phyloP scores from a whole-genome alignment of 2,888 invertebrate species.

The Drosophila putrida region DNA sequence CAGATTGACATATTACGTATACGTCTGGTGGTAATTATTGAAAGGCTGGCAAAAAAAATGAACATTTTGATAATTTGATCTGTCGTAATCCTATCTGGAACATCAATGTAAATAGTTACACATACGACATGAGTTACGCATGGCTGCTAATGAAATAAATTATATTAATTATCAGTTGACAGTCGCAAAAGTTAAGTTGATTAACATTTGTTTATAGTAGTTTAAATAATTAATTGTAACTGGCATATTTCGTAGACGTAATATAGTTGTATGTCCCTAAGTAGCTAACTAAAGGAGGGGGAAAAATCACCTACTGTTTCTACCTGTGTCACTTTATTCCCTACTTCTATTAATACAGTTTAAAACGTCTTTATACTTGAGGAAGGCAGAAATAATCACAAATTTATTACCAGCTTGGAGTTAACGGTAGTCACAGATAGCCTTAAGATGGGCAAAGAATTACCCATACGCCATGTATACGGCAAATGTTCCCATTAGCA shows the following conservation, averaged over 20 bases:
- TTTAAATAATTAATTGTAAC: no score
- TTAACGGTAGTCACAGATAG: not conserved
- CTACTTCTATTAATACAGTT: no score
- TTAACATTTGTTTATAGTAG: not conserved
- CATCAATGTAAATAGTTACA: not conserved
- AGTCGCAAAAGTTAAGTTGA: slow-evolving; percentile 2
- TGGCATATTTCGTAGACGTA: no score
- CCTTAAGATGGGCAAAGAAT: not conserved
- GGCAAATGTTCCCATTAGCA: not conserved
- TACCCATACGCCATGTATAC: slow-evolving; percentile 11
- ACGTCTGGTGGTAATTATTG: not conserved
- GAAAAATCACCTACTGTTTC: no score
- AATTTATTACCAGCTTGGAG: slow-evolving; percentile 32
- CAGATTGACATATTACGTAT: not conserved
- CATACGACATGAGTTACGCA: not conserved
- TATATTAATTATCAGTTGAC: not conserved
- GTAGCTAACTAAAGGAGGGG: no score
- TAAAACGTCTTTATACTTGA: slow-evolving; percentile 25
- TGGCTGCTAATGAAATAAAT: not conserved
- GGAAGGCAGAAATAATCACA: no score
- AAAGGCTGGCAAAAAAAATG: not conserved
- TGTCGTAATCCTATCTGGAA: no score
- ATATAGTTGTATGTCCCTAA: no score
- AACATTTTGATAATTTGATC: no score
- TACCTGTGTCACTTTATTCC: no score